phyloP scores from a whole-genome alignment of 2,888 invertebrate species.

The Oithona nana region DNA sequence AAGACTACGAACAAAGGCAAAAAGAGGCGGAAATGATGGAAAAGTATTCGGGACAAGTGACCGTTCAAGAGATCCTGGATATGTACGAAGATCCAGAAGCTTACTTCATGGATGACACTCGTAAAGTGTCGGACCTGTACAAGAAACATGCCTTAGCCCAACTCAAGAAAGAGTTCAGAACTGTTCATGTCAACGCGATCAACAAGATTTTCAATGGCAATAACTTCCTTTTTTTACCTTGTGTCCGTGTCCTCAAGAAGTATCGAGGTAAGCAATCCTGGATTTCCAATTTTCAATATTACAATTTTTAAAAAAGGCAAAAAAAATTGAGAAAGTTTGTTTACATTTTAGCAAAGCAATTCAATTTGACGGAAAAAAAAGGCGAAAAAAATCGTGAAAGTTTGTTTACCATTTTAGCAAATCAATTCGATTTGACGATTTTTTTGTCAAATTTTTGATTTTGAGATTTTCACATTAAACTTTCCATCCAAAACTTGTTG shows the following conservation, averaged over 20 bases:
- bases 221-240: background rate
- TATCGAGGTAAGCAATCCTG: background rate
- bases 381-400: too few species aligned
- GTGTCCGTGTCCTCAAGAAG: slow-evolving; percentile 6
- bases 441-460: too few species aligned
- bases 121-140: slow-evolving; percentile 9
- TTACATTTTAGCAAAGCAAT: too few species aligned
- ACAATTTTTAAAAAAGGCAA: too few species aligned
- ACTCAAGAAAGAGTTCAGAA: slow-evolving; percentile 11
- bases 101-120: slow-evolving; percentile 13
- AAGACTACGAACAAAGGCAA: slow-evolving; percentile 16
- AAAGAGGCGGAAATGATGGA: slow-evolving; percentile 6
- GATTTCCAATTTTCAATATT: too few species aligned
- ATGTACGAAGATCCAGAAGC: slow-evolving; percentile 17
- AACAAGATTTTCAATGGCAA: background rate
- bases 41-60: slow-evolving; percentile 15
- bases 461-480: too few species aligned
- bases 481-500: too few species aligned
- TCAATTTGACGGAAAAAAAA: too few species aligned
- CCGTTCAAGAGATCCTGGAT: slow-evolving; percentile 17
- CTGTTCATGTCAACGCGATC: background rate
- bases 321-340: too few species aligned
- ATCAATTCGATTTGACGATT: too few species aligned
- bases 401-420: too few species aligned
- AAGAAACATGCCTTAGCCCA: slow-evolving; percentile 12